Percentiles rank a stretch among this genome's conserved stretches.
Evolutionary conservation across 2,888 invertebrate species (phyloP).

Genomic region (Calephelis perditalis): DNA sequence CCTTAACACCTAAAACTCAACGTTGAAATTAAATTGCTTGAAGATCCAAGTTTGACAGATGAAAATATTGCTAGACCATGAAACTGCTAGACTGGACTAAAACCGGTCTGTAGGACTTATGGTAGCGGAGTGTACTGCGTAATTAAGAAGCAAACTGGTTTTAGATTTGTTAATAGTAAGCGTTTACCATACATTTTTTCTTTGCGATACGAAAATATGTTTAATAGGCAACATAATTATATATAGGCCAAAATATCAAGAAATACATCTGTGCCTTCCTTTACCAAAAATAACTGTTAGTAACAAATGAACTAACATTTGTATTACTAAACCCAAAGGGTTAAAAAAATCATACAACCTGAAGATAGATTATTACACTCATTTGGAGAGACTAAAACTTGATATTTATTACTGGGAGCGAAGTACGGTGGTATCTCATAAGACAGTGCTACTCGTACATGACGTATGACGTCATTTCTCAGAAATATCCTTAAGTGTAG

Average conservation of each 20-base stretch:
- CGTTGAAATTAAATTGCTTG: constrained; percentile 22
- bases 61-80: constrained; percentile 35
- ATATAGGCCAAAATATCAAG: too few relatives aligned
- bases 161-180: constrained; percentile 21
- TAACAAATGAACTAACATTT: too few relatives aligned
- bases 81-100: constrained; percentile 34
- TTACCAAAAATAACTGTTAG: too few relatives aligned
- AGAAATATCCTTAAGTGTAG: constrained; percentile 49
- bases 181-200: constrained; percentile 2
- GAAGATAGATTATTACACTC: constrained; percentile 1
- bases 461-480: constrained; percentile 64
- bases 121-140: constrained; percentile 26
- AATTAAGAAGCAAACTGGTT: constrained; percentile 28
- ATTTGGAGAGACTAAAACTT: constrained; percentile 23
- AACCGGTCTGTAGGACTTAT: constrained; percentile 36
- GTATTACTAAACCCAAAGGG: background rate
- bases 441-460: constrained; percentile 39
- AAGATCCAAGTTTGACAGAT: constrained; percentile 30
- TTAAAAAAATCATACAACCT: constrained; percentile 8
- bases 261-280: too few relatives aligned
- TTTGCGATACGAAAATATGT: too few relatives aligned
- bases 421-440: constrained; percentile 29
- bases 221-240: too few relatives aligned
- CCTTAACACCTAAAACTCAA: constrained; percentile 17
- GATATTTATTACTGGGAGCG: constrained; percentile 26